Conservation (phyloP, 2,797 vertebrate genomes). For the Enteromius mattozi region DNA sequence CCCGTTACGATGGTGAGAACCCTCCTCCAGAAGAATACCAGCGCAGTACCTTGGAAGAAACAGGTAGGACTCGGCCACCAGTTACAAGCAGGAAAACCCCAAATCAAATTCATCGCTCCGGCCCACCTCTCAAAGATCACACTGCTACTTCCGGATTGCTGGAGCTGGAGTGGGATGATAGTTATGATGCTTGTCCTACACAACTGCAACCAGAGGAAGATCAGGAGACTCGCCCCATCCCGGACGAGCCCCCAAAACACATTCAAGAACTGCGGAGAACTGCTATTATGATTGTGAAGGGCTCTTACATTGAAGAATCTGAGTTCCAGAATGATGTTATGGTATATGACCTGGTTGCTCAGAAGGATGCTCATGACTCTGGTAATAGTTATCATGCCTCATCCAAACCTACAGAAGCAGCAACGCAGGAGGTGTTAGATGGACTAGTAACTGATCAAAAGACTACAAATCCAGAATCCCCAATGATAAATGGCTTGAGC, state of each 20-base stretch:
- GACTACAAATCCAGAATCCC: not conserved
- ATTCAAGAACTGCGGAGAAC: conserved; percentile 94
- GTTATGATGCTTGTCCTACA: conserved; percentile 86
- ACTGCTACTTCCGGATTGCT: conserved; percentile 65
- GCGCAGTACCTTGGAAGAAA: conserved; percentile 78
- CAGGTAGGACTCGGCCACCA: conserved; percentile 52
- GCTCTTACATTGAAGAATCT: conserved; percentile 92
- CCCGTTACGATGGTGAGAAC: conserved; percentile 88
- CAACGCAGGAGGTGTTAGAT: not conserved
- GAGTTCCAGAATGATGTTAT: conserved; percentile 97
- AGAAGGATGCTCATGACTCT: conserved; percentile 82
- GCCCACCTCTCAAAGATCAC: conserved; percentile 5
- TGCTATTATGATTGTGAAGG: conserved; percentile 89
- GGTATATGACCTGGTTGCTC: conserved; percentile 91
- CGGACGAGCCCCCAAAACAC: conserved; percentile 81
- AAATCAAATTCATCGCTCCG: conserved; percentile 27
- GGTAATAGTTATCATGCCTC: not conserved
- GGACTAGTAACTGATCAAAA: not conserved
- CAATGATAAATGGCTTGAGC: conserved; percentile 71
- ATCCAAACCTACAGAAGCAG: not conserved
- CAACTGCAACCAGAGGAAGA: conserved; percentile 76
- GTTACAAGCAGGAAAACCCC: conserved; percentile 51
- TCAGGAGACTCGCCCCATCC: conserved; percentile 57
- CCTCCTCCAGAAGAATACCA: conserved; percentile 87
- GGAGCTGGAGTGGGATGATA: conserved; percentile 99